These are phyloP conservation scores for Chromis chromis DNA, from an alignment of 2,797 vertebrate genomes.

Conservation along the genomic window DNA sequence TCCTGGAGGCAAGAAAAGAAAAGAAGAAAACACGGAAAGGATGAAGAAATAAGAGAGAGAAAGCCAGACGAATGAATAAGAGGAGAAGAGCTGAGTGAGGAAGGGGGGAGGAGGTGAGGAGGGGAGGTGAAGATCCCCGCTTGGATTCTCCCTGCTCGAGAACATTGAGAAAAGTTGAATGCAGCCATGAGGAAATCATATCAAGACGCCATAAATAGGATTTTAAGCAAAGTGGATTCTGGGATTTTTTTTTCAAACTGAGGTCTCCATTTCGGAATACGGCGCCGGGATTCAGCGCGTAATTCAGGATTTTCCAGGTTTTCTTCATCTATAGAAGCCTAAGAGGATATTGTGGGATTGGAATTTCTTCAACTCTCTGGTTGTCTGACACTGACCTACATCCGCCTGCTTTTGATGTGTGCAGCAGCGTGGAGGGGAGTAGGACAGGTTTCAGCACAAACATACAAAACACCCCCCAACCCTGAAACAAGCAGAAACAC, in stretches of 20 bases:
- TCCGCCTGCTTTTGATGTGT: conserved; percentile 62
- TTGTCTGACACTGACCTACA: conserved; percentile 71
- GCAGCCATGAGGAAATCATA: conserved; percentile 56
- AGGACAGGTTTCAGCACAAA: conserved; percentile 58
- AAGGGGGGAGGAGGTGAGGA: background rate
- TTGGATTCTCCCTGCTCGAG: conserved; percentile 42
- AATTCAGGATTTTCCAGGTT: conserved; percentile 75
- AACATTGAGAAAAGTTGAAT: conserved; percentile 33
- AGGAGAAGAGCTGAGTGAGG: conserved; percentile 21
- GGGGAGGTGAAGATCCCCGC: conserved; percentile 32
- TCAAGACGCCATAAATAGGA: conserved; percentile 65
- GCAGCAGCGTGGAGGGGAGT: conserved; percentile 51
- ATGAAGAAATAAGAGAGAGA: conserved; percentile 16
- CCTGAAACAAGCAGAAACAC: conserved; percentile 66
- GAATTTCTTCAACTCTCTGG: conserved; percentile 61
- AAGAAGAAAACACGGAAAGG: background rate
- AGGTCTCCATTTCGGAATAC: conserved; percentile 68
- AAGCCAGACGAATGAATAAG: conserved; percentile 37
- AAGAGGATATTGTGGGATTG: conserved; percentile 76
- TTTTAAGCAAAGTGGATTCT: conserved; percentile 68
- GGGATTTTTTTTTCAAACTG: conserved; percentile 59
- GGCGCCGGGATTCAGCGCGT: conserved; percentile 51
- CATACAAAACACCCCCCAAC: conserved; percentile 21
- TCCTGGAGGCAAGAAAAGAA: conserved; percentile 24
- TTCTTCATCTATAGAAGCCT: conserved; percentile 68